Conservation (phyloP, 2,113 vertebrate genomes). For the Saccopteryx leptura region DNA sequence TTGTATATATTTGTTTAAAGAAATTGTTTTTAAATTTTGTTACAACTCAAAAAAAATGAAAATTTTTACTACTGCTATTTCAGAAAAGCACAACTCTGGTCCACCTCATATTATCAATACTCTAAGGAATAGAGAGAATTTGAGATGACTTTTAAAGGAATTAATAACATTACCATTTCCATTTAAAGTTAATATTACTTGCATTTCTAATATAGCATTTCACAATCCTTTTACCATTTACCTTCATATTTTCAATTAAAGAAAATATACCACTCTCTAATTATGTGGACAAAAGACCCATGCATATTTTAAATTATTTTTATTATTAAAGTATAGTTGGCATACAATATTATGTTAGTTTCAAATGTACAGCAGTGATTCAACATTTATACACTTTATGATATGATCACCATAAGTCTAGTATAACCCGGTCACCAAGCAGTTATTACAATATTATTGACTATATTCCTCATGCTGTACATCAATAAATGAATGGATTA, state of each 20-base stretch:
- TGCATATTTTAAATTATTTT: background rate
- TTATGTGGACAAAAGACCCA: slow-evolving; percentile 12
- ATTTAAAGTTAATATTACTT: slow-evolving; percentile 60
- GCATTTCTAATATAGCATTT: slow-evolving; percentile 44
- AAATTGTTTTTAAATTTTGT: background rate
- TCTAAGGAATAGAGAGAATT: slow-evolving; percentile 2
- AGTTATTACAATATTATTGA: background rate
- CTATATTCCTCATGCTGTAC: background rate
- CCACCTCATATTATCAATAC: background rate
- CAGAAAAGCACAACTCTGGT: slow-evolving; percentile 15
- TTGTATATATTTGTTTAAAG: slow-evolving; percentile 26
- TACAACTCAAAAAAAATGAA: slow-evolving; percentile 58
- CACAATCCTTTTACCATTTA: slow-evolving; percentile 49
- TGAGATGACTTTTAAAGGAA: slow-evolving; percentile 46
- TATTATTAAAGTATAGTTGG: background rate
- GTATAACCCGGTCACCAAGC: background rate
- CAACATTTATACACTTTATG: background rate
- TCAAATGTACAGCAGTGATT: background rate
- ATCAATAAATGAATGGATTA: background rate
- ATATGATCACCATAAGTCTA: background rate
- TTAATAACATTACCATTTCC: slow-evolving; percentile 23
- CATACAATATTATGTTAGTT: background rate
- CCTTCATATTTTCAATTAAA: slow-evolving; percentile 20
- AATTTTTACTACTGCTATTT: background rate
- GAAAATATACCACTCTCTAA: slow-evolving; percentile 30